A percentile compares a stretch with the other conserved stretches of the same genome.
These are phyloP conservation scores for Labeo calbasu DNA, from an alignment of 2,797 vertebrate species.

Conservation along the genomic window DNA sequence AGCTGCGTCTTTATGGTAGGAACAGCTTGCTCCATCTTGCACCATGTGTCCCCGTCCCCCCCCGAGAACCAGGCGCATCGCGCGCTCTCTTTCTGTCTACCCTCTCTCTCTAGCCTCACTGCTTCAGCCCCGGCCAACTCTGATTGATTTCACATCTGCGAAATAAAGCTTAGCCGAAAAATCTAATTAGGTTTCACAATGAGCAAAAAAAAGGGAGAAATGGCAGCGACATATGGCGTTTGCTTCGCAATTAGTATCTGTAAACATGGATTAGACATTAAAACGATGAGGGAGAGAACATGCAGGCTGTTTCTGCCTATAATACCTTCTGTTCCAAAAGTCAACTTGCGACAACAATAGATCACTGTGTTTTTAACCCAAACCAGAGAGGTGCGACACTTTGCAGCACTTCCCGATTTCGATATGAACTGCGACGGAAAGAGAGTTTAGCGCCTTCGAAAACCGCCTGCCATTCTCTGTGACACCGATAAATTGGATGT, in stretches of 20 bases:
- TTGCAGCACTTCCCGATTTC: constrained; percentile 67
- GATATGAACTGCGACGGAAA: constrained; percentile 72
- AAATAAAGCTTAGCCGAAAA: constrained; percentile 67
- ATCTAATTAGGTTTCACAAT: constrained; percentile 75
- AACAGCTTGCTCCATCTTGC: constrained; percentile 52
- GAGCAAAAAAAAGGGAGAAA: constrained; percentile 70
- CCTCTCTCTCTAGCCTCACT: constrained; percentile 23
- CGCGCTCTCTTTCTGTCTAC: constrained; percentile 28
- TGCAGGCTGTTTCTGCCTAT: constrained; percentile 61
- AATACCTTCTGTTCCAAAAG: constrained; percentile 75
- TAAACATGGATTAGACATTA: constrained; percentile 76
- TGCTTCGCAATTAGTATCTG: constrained; percentile 76
- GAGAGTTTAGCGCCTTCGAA: constrained; percentile 68
- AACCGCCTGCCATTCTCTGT: constrained; percentile 74
- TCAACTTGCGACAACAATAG: constrained; percentile 71
- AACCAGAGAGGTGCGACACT: constrained; percentile 53
- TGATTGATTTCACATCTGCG: constrained; percentile 71
- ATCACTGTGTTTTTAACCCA: constrained; percentile 61
- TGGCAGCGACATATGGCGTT: constrained; percentile 75
- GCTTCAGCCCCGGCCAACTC: constrained; percentile 57
- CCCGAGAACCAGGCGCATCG: neutral
- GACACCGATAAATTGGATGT: constrained; percentile 75
- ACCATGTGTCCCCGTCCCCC: constrained; percentile 25
- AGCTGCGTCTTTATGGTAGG: constrained; percentile 18
- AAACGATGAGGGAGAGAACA: constrained; percentile 67